phyloP scores from a whole-genome alignment of 2,797 vertebrate genomes.

The Meda fulgida region DNA sequence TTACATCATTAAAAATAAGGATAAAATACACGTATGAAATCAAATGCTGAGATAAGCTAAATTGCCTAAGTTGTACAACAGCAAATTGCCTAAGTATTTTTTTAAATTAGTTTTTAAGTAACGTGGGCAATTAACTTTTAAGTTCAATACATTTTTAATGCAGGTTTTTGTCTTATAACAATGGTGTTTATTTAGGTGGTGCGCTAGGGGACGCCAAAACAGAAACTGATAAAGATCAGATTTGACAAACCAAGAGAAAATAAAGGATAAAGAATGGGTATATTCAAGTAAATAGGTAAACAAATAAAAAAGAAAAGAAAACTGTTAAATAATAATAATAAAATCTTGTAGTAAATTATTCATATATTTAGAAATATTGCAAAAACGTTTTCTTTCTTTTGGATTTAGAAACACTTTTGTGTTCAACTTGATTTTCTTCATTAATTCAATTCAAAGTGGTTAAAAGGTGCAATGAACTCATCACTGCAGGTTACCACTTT shows the following conservation, averaged over 20 bases:
- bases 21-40: background rate
- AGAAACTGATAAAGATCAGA: conserved; percentile 4
- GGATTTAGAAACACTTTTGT: background rate
- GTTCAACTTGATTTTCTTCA: background rate
- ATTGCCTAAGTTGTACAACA: background rate
- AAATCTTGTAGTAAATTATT: background rate
- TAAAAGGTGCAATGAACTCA: background rate
- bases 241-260: background rate
- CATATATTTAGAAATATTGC: background rate
- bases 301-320: background rate
- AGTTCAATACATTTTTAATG: background rate
- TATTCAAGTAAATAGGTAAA: background rate
- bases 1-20: background rate
- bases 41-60: background rate
- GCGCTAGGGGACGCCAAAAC: conserved; percentile 58
- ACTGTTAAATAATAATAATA: background rate
- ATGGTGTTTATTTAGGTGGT: conserved; percentile 17
- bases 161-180: conserved; percentile 1
- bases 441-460: background rate
- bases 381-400: background rate
- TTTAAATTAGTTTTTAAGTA: no score
- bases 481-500: conserved; percentile 4
- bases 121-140: background rate
- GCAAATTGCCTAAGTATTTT: background rate
- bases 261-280: background rate